A percentile compares a stretch with the other conserved stretches of the same genome.
Conservation (phyloP, 2,797 vertebrate species). For the Gymnodraco acuticeps region DNA sequence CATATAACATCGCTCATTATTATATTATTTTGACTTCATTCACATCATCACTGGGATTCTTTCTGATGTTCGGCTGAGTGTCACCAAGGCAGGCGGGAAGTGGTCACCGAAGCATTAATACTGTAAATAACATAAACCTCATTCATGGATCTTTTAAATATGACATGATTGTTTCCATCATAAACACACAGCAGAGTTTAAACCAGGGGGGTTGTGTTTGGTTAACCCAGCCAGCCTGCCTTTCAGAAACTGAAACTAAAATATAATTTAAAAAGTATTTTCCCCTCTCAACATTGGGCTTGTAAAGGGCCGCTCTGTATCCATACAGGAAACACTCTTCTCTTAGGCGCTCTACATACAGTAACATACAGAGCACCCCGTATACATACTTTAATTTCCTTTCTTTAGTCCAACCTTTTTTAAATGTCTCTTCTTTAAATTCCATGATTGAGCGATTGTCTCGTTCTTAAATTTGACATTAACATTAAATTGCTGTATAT, state of each 20-base stretch:
- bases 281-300: slow-evolving; percentile 18
- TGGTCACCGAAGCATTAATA: slow-evolving; percentile 34
- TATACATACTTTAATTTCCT: slow-evolving; percentile 73
- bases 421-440: slow-evolving; percentile 71
- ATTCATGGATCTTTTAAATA: slow-evolving; percentile 35
- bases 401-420: slow-evolving; percentile 71
- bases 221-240: slow-evolving; percentile 15
- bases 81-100: slow-evolving; percentile 38
- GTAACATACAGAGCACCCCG: slow-evolving; percentile 76
- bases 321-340: slow-evolving; percentile 48
- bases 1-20: slow-evolving; percentile 73
- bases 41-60: slow-evolving; percentile 73
- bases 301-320: slow-evolving; percentile 40
- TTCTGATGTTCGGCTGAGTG: slow-evolving; percentile 40
- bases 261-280: slow-evolving; percentile 29
- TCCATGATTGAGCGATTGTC: slow-evolving; percentile 87
- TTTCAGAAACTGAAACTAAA: slow-evolving; percentile 22
- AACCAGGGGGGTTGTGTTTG: not conserved
- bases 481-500: slow-evolving; percentile 78
- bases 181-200: slow-evolving; percentile 33
- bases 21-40: slow-evolving; percentile 73
- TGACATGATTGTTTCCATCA: slow-evolving; percentile 36
- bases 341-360: slow-evolving; percentile 63
- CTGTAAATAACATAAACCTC: slow-evolving; percentile 26
- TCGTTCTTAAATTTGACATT: slow-evolving; percentile 84